phyloP scores from a whole-genome alignment of 2,888 invertebrate species.

The Argynnis bischoffii region DNA sequence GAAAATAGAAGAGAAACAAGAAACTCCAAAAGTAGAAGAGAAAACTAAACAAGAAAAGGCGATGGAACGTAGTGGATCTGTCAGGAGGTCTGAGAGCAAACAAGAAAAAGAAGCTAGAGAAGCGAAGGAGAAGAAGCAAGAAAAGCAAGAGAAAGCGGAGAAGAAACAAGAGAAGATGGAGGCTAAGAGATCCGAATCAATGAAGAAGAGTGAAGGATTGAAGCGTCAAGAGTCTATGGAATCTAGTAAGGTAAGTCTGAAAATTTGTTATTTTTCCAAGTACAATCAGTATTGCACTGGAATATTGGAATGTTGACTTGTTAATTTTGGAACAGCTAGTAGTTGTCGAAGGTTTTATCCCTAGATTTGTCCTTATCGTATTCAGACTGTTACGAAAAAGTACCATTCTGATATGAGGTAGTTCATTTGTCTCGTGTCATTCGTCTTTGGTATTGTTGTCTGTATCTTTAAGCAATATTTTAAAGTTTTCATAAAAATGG shows the following conservation, averaged over 20 bases:
- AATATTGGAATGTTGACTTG: not conserved
- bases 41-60: slow-evolving; percentile 47
- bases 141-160: slow-evolving; percentile 62
- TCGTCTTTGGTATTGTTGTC: too few relatives aligned
- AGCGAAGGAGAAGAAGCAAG: slow-evolving; percentile 57
- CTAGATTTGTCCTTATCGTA: too few relatives aligned
- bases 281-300: too few relatives aligned
- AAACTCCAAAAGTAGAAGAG: slow-evolving; percentile 43
- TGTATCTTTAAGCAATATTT: too few relatives aligned
- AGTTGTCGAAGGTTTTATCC: too few relatives aligned
- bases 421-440: too few relatives aligned
- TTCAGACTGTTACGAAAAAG: too few relatives aligned
- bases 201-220: slow-evolving; percentile 63
- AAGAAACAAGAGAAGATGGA: slow-evolving; percentile 54
- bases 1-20: slow-evolving; percentile 49
- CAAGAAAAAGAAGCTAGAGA: slow-evolving; percentile 43
- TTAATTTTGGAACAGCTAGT: too few relatives aligned
- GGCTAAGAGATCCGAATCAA: slow-evolving; percentile 63
- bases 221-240: slow-evolving; percentile 73
- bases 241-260: slow-evolving; percentile 57
- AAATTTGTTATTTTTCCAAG: not conserved
- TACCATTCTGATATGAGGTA: too few relatives aligned
- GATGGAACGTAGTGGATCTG: slow-evolving; percentile 62
- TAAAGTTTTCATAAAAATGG: too few relatives aligned
- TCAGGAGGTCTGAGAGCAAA: slow-evolving; percentile 54